phyloP scores from a whole-genome alignment of 2,113 vertebrate genomes.

The Pseudopipra pipra region DNA sequence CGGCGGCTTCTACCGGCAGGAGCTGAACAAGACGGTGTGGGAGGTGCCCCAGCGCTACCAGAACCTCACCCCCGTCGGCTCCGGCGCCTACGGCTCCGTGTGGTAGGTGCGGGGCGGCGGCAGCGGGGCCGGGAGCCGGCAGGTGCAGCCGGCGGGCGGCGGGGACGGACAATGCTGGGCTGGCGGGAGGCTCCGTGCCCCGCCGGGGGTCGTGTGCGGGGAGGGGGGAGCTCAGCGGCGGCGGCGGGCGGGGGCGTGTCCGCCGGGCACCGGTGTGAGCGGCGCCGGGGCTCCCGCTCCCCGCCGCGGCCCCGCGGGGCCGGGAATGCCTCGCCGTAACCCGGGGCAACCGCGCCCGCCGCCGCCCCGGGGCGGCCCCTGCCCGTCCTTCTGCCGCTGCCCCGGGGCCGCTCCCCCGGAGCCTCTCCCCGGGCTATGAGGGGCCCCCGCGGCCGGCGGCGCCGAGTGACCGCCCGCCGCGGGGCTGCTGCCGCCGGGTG shows the following conservation, averaged over 20 bases:
- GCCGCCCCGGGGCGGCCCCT: not conserved
- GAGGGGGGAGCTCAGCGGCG: not conserved
- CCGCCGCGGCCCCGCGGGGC: no score
- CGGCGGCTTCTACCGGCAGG: slow-evolving; percentile 76
- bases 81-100: slow-evolving; percentile 79
- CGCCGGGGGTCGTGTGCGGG: not conserved
- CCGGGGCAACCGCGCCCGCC: not conserved
- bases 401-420: not conserved
- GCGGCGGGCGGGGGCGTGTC: not conserved
- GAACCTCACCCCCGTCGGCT: slow-evolving; percentile 78
- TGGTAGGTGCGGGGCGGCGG: slow-evolving; percentile 68
- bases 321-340: no score
- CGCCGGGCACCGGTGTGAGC: not conserved
- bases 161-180: not conserved
- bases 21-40: slow-evolving; percentile 80
- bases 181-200: not conserved
- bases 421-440: not conserved
- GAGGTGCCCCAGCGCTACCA: slow-evolving; percentile 80
- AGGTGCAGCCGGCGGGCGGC: not conserved
- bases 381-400: not conserved
- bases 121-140: not conserved
- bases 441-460: not conserved
- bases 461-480: not conserved
- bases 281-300: not conserved
- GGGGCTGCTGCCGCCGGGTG: not conserved